A percentile compares a stretch with the other conserved stretches of the same genome.
phyloP scores from a whole-genome alignment of 2,888 invertebrate species.

The Electrophaes corylata region DNA sequence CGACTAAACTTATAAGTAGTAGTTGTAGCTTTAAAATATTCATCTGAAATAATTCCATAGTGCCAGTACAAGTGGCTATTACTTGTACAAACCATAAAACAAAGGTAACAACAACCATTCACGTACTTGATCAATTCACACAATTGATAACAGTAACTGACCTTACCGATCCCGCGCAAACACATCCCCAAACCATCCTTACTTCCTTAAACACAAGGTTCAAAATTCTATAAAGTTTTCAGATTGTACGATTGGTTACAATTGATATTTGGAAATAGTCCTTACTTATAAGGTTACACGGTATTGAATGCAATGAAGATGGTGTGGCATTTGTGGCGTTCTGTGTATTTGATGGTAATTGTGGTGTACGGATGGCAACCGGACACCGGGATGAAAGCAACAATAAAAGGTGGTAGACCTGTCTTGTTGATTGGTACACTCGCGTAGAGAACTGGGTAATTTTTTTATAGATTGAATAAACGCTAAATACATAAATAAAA shows the following conservation, averaged over 20 bases:
- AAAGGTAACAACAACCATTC: slow-evolving; percentile 39
- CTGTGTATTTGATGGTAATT: slow-evolving; percentile 59
- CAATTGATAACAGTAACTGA: slow-evolving; percentile 50
- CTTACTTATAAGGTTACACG: not conserved
- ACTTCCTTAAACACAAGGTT: slow-evolving; percentile 2
- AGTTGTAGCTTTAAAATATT: not conserved
- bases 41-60: slow-evolving; percentile 1
- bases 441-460: slow-evolving; percentile 41
- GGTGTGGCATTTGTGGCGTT: slow-evolving; percentile 40
- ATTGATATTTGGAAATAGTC: not conserved
- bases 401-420: slow-evolving; percentile 82
- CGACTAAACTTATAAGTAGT: too few species aligned
- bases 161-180: slow-evolving; percentile 33
- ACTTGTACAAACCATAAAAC: slow-evolving; percentile 36
- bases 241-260: not conserved
- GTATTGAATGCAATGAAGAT: slow-evolving; percentile 1
- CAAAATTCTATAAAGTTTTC: not conserved
- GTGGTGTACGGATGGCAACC: slow-evolving; percentile 74
- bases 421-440: slow-evolving; percentile 74
- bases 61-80: slow-evolving; percentile 13
- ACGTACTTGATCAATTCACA: slow-evolving; percentile 42
- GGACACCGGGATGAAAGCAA: slow-evolving; percentile 80
- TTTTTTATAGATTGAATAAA: not conserved
- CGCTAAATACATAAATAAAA: too few species aligned
- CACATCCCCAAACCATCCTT: slow-evolving; percentile 30